These are phyloP conservation scores for Hydropsyche betteni DNA, from an alignment of 2,888 invertebrate genomes.

Conservation along the genomic window DNA sequence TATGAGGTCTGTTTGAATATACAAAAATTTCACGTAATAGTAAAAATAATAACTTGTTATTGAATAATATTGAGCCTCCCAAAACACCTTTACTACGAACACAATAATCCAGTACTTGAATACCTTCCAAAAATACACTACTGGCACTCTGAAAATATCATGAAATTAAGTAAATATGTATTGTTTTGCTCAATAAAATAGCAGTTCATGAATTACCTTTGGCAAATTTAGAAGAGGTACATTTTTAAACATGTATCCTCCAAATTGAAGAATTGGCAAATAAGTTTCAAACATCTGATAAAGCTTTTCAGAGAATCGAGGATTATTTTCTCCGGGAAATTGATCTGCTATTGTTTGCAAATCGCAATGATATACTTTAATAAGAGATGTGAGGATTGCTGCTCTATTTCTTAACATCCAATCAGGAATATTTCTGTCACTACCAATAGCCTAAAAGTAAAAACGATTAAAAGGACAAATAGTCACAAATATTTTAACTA, in stretches of 20 bases:
- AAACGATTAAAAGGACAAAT: conserved; percentile 14
- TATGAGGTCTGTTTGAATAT: not conserved
- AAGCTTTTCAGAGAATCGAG: conserved; percentile 76
- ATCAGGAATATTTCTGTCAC: conserved; percentile 85
- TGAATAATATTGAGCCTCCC: conserved; percentile 86
- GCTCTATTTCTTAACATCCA: conserved; percentile 83
- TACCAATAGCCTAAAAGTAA: conserved; percentile 80
- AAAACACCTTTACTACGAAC: conserved; percentile 81
- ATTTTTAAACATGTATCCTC: conserved; percentile 84
- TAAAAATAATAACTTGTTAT: conserved; percentile 77
- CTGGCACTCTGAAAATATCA: conserved; percentile 77
- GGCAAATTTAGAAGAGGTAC: conserved; percentile 83
- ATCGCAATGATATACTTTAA: conserved; percentile 87
- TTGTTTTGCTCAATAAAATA: conserved; percentile 29
- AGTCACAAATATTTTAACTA: not conserved
- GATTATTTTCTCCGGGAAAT: conserved; percentile 64
- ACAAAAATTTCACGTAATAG: not conserved
- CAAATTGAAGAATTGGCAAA: conserved; percentile 83
- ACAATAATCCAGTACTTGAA: conserved; percentile 86
- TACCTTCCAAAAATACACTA: conserved; percentile 85
- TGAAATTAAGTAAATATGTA: conserved; percentile 40
- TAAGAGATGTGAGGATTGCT: conserved; percentile 76
- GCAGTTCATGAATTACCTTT: conserved; percentile 67
- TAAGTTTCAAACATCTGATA: conserved; percentile 91
- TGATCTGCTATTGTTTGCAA: conserved; percentile 74